Conservation (phyloP, 2,888 invertebrate species). For the Hydroisotoma schaefferi region DNA sequence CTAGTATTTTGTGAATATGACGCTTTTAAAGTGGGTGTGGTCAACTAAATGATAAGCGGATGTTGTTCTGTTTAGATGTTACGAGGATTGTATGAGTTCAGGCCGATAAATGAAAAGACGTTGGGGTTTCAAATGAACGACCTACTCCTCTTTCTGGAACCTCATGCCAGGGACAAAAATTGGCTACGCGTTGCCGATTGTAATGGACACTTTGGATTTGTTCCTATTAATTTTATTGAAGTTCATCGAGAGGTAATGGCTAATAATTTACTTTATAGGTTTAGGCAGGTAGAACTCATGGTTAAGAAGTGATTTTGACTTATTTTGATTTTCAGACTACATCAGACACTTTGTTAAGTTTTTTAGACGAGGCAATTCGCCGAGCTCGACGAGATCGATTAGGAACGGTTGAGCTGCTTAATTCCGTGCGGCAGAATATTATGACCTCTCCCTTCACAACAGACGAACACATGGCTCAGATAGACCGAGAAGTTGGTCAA, state of each 20-base stretch:
- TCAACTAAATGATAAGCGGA: not conserved
- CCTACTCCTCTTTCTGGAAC: constrained; percentile 40
- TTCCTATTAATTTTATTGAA: constrained; percentile 50
- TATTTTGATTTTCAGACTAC: constrained; percentile 15
- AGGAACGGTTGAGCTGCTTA: constrained; percentile 29
- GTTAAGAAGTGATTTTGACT: no score
- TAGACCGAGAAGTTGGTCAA: constrained; percentile 36
- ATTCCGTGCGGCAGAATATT: constrained; percentile 37
- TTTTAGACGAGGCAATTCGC: constrained; percentile 42
- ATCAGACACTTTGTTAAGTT: constrained; percentile 33
- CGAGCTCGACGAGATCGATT: constrained; percentile 35
- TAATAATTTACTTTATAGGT: not conserved
- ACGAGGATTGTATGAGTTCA: constrained; percentile 45
- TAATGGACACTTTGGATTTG: constrained; percentile 49
- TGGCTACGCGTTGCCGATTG: constrained; percentile 50
- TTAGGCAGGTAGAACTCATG: no score
- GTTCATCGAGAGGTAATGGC: constrained; percentile 31
- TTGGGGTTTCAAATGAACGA: constrained; percentile 42
- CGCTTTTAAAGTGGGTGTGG: no score
- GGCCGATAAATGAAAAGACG: constrained; percentile 43
- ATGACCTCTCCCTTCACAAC: constrained; percentile 35
- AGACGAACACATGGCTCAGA: constrained; percentile 31
- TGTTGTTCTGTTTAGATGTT: constrained; percentile 31
- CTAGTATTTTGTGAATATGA: no score
- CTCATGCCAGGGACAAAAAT: constrained; percentile 47